Conservation (phyloP, 1,140 invertebrate genomes). For the Triops longicaudatus region DNA sequence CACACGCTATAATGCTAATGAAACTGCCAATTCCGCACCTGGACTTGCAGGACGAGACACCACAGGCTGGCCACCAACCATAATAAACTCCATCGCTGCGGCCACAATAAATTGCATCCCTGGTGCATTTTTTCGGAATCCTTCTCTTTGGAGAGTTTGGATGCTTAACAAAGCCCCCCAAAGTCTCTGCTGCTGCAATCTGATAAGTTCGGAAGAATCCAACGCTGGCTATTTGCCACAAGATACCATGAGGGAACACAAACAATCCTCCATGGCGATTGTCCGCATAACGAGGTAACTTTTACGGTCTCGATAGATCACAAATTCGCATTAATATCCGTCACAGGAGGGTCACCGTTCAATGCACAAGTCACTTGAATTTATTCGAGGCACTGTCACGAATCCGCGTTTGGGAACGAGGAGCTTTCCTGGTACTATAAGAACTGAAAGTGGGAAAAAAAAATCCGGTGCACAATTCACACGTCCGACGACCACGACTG, state of each 20-base stretch:
- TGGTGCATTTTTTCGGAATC: not conserved
- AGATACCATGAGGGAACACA: not conserved
- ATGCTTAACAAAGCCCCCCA: not conserved
- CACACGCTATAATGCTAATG: not conserved
- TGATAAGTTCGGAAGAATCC: not conserved
- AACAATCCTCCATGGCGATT: not conserved
- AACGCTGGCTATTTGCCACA: not conserved
- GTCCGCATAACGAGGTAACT: not conserved
- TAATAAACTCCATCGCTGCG: constrained; percentile 3
- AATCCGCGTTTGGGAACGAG: too few species aligned
- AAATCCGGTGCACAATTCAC: not conserved
- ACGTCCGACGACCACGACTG: constrained; percentile 1
- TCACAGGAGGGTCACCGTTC: too few species aligned
- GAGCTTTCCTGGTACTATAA: too few species aligned
- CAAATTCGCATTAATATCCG: too few species aligned
- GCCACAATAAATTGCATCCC: constrained; percentile 11
- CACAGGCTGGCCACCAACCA: constrained; percentile 1
- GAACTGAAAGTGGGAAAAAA: too few species aligned
- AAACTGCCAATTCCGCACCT: constrained; percentile 10
- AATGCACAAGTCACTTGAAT: too few species aligned
- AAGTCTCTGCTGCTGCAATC: not conserved
- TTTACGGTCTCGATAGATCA: too few species aligned
- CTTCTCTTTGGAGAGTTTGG: not conserved
- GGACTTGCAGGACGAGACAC: constrained; percentile 8
- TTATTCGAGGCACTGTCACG: too few species aligned